Evolutionary conservation across 2,797 vertebrate species (phyloP).

Genomic region (Myotis planiceps): DNA sequence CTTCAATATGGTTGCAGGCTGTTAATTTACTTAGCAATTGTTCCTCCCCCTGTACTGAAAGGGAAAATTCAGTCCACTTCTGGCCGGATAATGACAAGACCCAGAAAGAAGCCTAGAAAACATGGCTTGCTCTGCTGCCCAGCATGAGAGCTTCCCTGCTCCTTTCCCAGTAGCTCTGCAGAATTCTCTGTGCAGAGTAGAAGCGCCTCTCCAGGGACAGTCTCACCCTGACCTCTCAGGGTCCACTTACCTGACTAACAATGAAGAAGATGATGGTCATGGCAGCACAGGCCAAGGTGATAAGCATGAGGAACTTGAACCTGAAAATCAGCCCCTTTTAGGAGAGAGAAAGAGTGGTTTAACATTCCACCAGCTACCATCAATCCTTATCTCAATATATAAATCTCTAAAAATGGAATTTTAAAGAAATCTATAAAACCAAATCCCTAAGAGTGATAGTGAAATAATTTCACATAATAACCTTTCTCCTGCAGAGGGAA

Average conservation of each 20-base stretch:
- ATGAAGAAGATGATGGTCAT: slow-evolving; percentile 99
- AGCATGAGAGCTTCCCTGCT: not conserved
- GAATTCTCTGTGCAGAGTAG: not conserved
- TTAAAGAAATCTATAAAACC: not conserved
- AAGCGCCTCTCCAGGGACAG: not conserved
- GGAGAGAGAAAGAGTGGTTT: slow-evolving; percentile 55
- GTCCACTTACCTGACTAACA: slow-evolving; percentile 93
- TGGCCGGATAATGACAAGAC: not conserved
- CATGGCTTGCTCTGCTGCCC: not conserved
- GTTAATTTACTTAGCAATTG: slow-evolving; percentile 11
- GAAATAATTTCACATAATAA: not conserved
- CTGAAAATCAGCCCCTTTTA: slow-evolving; percentile 96
- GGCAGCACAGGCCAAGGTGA: slow-evolving; percentile 96
- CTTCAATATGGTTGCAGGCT: slow-evolving; percentile 4
- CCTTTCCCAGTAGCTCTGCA: not conserved
- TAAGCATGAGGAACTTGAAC: slow-evolving; percentile 98
- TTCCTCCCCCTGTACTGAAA: not conserved
- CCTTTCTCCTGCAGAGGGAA: not conserved
- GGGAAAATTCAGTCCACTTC: not conserved
- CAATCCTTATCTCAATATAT: not conserved
- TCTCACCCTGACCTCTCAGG: not conserved
- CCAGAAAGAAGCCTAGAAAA: not conserved
- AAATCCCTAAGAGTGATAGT: not conserved
- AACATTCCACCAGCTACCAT: not conserved
- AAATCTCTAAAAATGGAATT: not conserved